Evolutionary conservation across 23 tunicate genomes (phyloP).

Genomic region (Pegea sp.): DNA sequence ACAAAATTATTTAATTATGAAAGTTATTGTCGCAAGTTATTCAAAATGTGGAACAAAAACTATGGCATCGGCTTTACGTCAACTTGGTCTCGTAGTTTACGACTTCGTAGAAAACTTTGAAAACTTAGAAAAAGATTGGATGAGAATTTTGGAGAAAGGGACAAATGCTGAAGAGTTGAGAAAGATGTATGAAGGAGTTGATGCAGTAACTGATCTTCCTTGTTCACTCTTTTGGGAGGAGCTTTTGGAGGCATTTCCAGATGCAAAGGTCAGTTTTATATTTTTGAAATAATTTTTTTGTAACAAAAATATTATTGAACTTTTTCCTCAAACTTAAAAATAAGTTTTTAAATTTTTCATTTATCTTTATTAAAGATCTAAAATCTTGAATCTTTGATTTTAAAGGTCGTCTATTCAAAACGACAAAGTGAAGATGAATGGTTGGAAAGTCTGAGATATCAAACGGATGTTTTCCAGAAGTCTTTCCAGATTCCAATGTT

Average conservation of each 20-base stretch:
- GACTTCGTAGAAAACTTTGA: not conserved
- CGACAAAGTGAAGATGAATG: too few relatives aligned
- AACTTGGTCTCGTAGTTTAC: not conserved
- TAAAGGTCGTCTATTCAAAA: too few relatives aligned
- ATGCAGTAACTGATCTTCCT: not conserved
- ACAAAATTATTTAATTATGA: not conserved
- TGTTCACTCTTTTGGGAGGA: not conserved
- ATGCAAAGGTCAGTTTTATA: conserved; percentile 2
- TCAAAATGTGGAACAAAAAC: conserved; percentile 1
- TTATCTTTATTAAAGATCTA: too few relatives aligned
- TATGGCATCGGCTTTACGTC: not conserved
- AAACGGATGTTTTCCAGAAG: too few relatives aligned
- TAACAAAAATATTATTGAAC: too few relatives aligned
- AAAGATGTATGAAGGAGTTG: conserved; percentile 1
- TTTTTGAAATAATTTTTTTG: too few relatives aligned
- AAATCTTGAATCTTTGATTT: too few relatives aligned
- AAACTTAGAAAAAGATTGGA: not conserved
- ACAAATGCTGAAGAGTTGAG: not conserved
- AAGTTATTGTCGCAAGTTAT: not conserved
- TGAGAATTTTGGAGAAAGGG: not conserved
- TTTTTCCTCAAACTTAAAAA: too few relatives aligned
- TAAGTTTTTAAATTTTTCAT: too few relatives aligned
- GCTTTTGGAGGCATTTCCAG: not conserved
- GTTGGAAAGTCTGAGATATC: too few relatives aligned
- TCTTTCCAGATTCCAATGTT: too few relatives aligned